Percentiles rank a stretch among this genome's conserved stretches.
Evolutionary conservation across 2,888 invertebrate genomes (phyloP).

Genomic region (Deroplatys truncata): DNA sequence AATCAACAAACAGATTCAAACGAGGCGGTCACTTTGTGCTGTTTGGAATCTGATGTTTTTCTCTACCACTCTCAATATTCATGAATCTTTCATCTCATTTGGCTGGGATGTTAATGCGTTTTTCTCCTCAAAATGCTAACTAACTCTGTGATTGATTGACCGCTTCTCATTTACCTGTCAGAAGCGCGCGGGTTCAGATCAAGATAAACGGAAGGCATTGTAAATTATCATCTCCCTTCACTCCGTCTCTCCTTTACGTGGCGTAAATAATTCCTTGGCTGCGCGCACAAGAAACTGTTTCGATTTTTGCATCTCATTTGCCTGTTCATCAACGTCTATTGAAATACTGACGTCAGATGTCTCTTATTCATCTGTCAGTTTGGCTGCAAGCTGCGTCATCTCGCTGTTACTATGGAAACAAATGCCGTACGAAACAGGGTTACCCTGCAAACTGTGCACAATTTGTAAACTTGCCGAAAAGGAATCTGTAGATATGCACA

Average conservation of each 20-base stretch:
- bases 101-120: background rate
- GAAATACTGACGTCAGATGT: background rate
- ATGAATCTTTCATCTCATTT: background rate
- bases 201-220: background rate
- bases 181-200: background rate
- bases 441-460: too few species aligned
- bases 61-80: background rate
- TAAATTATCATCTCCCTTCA: background rate
- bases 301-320: conserved; percentile 10
- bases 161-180: background rate
- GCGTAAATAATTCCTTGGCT: background rate
- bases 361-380: too few species aligned
- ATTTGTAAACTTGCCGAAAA: too few species aligned
- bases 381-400: too few species aligned
- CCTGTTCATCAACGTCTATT: conserved; percentile 1
- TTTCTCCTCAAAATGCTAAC: background rate
- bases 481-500: too few species aligned
- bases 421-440: too few species aligned
- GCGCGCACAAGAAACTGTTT: background rate
- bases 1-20: too few species aligned
- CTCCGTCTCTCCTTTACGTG: background rate
- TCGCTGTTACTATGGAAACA: too few species aligned
- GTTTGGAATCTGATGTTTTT: background rate
- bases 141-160: background rate
- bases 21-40: too few species aligned